Conservation (phyloP, 2,797 vertebrate genomes). For the Sebastes glaucus region DNA sequence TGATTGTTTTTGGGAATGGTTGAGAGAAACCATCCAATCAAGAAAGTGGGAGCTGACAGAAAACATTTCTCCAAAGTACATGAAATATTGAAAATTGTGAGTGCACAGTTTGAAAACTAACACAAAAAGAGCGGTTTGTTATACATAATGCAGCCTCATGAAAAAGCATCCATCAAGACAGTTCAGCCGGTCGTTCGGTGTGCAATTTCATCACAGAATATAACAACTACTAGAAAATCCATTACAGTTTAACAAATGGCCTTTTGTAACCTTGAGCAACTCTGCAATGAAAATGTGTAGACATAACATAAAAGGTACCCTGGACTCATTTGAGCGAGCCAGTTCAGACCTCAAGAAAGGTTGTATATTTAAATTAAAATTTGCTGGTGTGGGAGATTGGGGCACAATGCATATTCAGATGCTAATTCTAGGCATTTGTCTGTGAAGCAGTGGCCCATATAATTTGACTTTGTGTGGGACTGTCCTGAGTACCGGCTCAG, state of each 20-base stretch:
- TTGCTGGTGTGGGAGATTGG: conserved; percentile 73
- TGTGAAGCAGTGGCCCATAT: conserved; percentile 73
- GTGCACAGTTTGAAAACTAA: neutral
- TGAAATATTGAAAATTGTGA: conserved; percentile 8
- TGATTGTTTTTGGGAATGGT: neutral
- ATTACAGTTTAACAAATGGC: conserved; percentile 68
- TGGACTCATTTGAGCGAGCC: conserved; percentile 64
- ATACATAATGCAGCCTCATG: conserved; percentile 7
- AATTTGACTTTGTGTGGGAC: conserved; percentile 76
- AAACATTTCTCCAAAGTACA: neutral
- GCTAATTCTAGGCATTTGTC: conserved; percentile 78
- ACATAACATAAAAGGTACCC: conserved; percentile 63
- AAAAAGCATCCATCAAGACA: conserved; percentile 23
- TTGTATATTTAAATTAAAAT: conserved; percentile 76
- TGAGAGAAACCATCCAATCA: neutral
- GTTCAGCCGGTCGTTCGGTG: conserved; percentile 7
- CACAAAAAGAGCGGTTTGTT: neutral
- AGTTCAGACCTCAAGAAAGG: conserved; percentile 50
- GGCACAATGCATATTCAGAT: conserved; percentile 80
- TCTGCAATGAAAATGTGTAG: conserved; percentile 53
- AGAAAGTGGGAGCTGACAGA: neutral
- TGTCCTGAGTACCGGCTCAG: conserved; percentile 58
- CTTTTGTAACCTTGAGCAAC: conserved; percentile 69
- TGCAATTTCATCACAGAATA: conserved; percentile 49
- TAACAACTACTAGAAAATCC: conserved; percentile 63